phyloP scores from a whole-genome alignment of 2,888 invertebrate genomes.

The Diplazon laetatorius region DNA sequence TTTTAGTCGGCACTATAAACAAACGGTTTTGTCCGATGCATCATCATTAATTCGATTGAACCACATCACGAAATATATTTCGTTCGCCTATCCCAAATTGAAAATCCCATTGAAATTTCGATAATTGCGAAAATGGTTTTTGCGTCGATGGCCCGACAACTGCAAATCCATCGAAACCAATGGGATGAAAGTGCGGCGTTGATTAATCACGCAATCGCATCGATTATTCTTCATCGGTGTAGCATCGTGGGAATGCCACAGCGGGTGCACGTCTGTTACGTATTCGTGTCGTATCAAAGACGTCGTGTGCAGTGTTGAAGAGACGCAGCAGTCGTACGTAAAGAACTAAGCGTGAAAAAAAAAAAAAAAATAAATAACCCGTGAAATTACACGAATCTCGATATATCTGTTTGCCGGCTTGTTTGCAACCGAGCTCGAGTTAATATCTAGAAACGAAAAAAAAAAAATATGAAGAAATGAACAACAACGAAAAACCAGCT shows the following conservation, averaged over 20 bases:
- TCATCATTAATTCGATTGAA: too few relatives aligned
- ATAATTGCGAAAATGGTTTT: conserved; percentile 46
- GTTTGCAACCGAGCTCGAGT: conserved; percentile 51
- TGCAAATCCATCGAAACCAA: conserved; percentile 43
- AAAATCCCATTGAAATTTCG: conserved; percentile 38
- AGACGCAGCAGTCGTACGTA: conserved; percentile 26
- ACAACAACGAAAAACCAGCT: conserved; percentile 13
- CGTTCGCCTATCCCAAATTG: too few relatives aligned
- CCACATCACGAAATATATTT: too few relatives aligned
- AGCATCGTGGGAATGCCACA: conserved; percentile 56
- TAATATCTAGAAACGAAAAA: conserved; percentile 12
- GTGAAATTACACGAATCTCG: conserved; percentile 48
- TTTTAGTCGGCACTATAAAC: too few relatives aligned
- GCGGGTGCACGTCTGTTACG: conserved; percentile 49
- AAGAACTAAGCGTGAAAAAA: conserved; percentile 58
- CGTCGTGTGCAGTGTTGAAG: conserved; percentile 25
- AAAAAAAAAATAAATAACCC: too few relatives aligned
- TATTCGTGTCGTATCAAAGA: conserved; percentile 51
- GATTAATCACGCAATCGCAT: conserved; percentile 59
- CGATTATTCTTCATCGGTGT: conserved; percentile 61
- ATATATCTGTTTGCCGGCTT: conserved; percentile 34
- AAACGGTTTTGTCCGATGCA: too few relatives aligned
- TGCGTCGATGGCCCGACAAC: conserved; percentile 57
- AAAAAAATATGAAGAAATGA: not conserved
- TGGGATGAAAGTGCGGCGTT: conserved; percentile 36